Conservation (phyloP, 2,113 vertebrate species). For the Corythoichthys haematopterus region DNA sequence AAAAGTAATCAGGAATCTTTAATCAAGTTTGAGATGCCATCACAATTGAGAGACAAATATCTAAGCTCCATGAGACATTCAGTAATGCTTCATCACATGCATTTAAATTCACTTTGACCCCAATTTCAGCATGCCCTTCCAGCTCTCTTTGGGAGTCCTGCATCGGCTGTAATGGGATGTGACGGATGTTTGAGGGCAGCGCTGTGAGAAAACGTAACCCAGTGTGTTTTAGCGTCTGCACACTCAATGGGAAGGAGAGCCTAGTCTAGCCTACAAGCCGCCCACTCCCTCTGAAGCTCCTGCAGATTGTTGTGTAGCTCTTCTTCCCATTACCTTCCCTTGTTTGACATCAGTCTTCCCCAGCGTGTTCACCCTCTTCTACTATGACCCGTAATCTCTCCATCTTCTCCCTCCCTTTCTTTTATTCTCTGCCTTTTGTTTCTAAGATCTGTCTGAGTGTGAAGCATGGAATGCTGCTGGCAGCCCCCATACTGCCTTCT, state of each 20-base stretch:
- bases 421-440: conserved; percentile 46
- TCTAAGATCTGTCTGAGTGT: conserved; percentile 45
- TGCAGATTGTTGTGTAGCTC: conserved; percentile 8
- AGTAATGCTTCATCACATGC: conserved; percentile 46
- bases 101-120: conserved; percentile 61
- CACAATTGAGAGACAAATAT: conserved; percentile 44
- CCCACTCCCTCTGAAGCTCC: conserved; percentile 1
- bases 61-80: conserved; percentile 44
- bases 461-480: conserved; percentile 60
- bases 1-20: conserved; percentile 6
- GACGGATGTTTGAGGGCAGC: conserved; percentile 60
- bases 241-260: conserved; percentile 63
- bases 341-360: conserved; percentile 12
- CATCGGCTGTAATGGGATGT: conserved; percentile 70
- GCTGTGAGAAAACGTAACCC: conserved; percentile 51
- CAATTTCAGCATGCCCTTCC: conserved; percentile 59
- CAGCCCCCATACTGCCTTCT: conserved; percentile 45
- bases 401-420: conserved; percentile 20
- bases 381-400: conserved; percentile 14
- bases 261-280: conserved; percentile 28
- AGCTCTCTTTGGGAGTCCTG: conserved; percentile 50
- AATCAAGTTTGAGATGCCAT: conserved; percentile 36
- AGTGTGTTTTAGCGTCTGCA: conserved; percentile 42
- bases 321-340: conserved; percentile 19
- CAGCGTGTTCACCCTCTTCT: conserved; percentile 7